Evolutionary conservation across 2,888 invertebrate species (phyloP), one percentile per base, ranked within the genome.

Genomic region (Steinernema carpocapsae): DNA sequence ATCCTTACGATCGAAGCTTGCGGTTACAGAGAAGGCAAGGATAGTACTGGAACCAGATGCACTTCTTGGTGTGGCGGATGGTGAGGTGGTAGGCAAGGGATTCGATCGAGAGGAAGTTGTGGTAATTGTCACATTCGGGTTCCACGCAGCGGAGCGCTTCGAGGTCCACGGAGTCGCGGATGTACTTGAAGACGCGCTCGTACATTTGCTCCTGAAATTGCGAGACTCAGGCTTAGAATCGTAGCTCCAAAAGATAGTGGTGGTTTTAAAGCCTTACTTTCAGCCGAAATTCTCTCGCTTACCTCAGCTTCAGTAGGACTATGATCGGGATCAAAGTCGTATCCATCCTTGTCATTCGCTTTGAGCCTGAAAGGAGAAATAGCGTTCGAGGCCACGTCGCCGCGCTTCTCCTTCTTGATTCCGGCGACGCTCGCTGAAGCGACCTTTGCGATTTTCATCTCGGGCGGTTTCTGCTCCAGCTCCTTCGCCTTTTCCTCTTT

Each of bases 1-100:
- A n/a, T n/a, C n/a, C 64, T 10, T 19, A 64, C 64, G 64, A 64
- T 64, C 64, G 29, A 64, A 64, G 64, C n/a, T 64, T 64, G 10
- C 64, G 64, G 19, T 64, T 64, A 17, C 64, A 64, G 32, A 64
- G 64, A 32, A 64, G 64, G 17, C 64, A 64, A 1, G 64, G 32
- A n/a, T 64, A 26, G 37, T 64, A 37, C 32, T 64, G 64, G 37
- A 64, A 64, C 17, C 22, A 64, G 32, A 29, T 29, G 37, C 32
- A 32, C 32, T 64, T 64, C 32, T 37, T 64, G 29, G 64, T 64
- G 19, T 64, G 64, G 32, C 64, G 64, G 64, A 64, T 29, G 32
- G 29, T 29, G 32, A 64, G 64, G 17, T 64, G 64, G 32, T 32
- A 64, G 37, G 64, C 64, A 17, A 64, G 64, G 2, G 64, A 64